Percentiles rank a stretch among this genome's conserved stretches.
These are phyloP conservation scores for Patiria miniata DNA, from an alignment of 35 echinoderm and acorn worm genomes.

Conservation along the genomic window DNA sequence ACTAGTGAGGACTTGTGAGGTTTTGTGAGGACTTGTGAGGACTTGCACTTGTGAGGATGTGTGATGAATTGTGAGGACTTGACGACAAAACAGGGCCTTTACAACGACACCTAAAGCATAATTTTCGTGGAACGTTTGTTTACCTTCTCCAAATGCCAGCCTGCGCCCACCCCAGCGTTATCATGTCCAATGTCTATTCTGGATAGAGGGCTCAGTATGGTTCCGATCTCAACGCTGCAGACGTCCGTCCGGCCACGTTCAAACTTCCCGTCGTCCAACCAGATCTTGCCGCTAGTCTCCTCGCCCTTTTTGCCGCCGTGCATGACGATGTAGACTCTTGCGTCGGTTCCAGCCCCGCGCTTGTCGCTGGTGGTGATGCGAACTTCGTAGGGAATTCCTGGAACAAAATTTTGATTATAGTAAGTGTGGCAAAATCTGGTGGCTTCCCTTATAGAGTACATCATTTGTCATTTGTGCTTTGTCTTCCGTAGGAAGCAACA, in stretches of 20 bases:
- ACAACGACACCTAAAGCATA: no score
- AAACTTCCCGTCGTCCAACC: constrained; percentile 88
- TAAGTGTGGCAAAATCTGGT: not conserved
- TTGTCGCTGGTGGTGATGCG: constrained; percentile 91
- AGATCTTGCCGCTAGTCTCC: constrained; percentile 92
- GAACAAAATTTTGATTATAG: not conserved
- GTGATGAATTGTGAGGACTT: no score
- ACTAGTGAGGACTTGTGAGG: no score
- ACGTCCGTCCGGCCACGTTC: constrained; percentile 88
- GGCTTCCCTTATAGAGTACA: no score
- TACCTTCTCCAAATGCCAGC: constrained; percentile 95
- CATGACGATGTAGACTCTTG: constrained; percentile 85
- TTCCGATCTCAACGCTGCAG: constrained; percentile 78
- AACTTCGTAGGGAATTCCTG: constrained; percentile 92
- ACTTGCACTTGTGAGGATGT: no score
- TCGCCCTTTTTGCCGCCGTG: constrained; percentile 87
- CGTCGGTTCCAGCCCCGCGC: constrained; percentile 80
- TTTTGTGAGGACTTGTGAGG: no score
- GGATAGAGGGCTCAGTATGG: constrained; percentile 80
- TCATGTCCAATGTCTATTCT: constrained; percentile 94
- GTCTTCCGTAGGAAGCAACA: no score
- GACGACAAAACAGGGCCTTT: no score
- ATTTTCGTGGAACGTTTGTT: not conserved
- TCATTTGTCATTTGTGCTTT: no score
- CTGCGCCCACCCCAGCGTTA: constrained; percentile 86